phyloP scores from a whole-genome alignment of 2,888 invertebrate species.

The Azorinus chamasolen region DNA sequence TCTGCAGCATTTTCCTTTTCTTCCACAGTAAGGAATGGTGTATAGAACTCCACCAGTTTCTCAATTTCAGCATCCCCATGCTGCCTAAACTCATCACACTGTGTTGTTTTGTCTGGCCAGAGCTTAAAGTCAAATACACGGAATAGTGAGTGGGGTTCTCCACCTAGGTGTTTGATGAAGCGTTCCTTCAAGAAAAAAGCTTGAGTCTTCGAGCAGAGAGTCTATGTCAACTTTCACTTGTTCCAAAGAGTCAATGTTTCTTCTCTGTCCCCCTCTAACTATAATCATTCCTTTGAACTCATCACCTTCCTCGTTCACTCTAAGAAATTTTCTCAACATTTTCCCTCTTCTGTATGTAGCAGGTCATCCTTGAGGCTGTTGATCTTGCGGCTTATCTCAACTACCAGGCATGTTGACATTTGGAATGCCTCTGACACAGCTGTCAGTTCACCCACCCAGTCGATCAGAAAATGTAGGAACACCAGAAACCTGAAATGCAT shows the following conservation, averaged over 20 bases:
- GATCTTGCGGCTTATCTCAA: constrained; percentile 8
- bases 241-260: background rate
- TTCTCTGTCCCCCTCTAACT: background rate
- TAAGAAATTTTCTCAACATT: constrained; percentile 4
- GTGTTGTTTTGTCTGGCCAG: constrained; percentile 22
- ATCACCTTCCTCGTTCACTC: background rate
- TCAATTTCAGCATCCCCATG: constrained; percentile 30
- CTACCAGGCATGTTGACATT: constrained; percentile 7
- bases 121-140: constrained; percentile 18
- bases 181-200: constrained; percentile 26
- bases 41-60: constrained; percentile 5
- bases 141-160: constrained; percentile 22
- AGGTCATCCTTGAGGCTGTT: constrained; percentile 13
- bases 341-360: constrained; percentile 16
- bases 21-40: constrained; percentile 3
- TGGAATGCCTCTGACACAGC: constrained; percentile 24
- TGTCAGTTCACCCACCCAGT: constrained; percentile 7
- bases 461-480: constrained; percentile 31
- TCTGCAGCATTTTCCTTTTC: constrained; percentile 3
- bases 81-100: background rate
- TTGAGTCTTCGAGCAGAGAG: constrained; percentile 5
- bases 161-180: constrained; percentile 26
- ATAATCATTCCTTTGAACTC: constrained; percentile 15
- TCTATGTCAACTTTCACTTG: constrained; percentile 13
- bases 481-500: constrained; percentile 17